These are phyloP conservation scores for Zoanthus sansibaricus DNA, from an alignment of 92 coral and sea anemone genomes.

Conservation along the genomic window DNA sequence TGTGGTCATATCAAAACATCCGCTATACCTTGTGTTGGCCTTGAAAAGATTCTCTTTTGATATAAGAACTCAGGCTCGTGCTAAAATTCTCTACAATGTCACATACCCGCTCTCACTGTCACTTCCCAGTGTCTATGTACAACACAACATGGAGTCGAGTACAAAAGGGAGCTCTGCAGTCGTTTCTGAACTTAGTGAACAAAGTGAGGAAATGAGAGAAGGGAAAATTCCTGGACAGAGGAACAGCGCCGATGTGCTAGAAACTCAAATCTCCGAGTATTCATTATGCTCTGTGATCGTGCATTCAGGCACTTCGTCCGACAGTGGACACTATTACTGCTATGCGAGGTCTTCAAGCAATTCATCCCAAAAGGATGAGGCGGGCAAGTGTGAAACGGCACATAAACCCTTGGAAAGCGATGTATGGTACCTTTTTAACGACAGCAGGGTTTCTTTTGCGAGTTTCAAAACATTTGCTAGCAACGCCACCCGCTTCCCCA, in stretches of 20 bases:
- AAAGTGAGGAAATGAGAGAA: constrained; percentile 18
- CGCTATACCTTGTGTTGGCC: constrained; percentile 81
- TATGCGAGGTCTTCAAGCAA: constrained; percentile 71
- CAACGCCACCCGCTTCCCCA: constrained; percentile 82
- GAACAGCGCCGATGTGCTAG: constrained; percentile 29
- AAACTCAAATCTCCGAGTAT: constrained; percentile 65
- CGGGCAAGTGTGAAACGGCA: background rate
- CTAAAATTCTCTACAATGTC: constrained; percentile 90
- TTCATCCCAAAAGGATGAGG: constrained; percentile 3
- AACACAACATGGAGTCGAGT: background rate
- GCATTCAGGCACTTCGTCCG: constrained; percentile 98
- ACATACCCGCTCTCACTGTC: constrained; percentile 77
- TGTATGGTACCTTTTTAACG: constrained; percentile 85
- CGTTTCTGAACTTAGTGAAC: constrained; percentile 2
- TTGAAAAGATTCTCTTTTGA: constrained; percentile 93
- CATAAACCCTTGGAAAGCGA: constrained; percentile 19
- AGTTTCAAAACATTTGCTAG: constrained; percentile 77
- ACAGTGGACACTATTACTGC: constrained; percentile 97
- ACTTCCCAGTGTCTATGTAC: constrained; percentile 57
- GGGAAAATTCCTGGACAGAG: background rate
- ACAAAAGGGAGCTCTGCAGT: background rate
- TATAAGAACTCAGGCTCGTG: constrained; percentile 84
- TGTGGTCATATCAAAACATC: constrained; percentile 83
- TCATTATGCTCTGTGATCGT: constrained; percentile 90
- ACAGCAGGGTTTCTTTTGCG: constrained; percentile 84